Base-by-base conservation (phyloP, 1,140 invertebrate genomes). In the Paracyclopina nana region DNA sequence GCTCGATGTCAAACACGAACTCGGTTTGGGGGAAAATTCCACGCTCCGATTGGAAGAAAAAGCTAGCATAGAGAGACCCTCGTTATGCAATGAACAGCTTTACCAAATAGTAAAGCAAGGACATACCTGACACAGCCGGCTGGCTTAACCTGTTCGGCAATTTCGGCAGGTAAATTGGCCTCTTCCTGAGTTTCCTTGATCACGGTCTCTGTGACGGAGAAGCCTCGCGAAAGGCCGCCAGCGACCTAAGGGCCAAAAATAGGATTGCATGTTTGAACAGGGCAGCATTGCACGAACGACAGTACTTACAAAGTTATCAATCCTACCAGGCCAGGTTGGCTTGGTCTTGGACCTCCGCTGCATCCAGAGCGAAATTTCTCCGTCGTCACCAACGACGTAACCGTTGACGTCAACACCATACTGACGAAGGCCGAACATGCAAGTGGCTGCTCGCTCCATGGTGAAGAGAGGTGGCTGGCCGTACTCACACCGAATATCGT, bases 331-430 rank as follows among this genome's bases (percentile, higher is more conserved):
- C 80, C 85, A 94, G 20, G 86, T 92, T 64, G 84, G 82, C 68
- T 95, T 95, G 22, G 77, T 86, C 45, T 76, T 70, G 53, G 86
- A 82, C 58, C 88, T 70, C 60, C 81, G 81, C 61, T 90, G 87
- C 55, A 94, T 68, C 90, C 90, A 95, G 62, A 95, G 78, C 63
- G 80, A 85, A 34, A 90, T 62, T 6, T 84, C 81, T 64, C 79
- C 79, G 40, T 77, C 74, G 12, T 79, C 79, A 66, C 85, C 77
- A 59, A 74, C 75, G 9, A 85, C 78, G 65, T 85, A 95, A 9
- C 87, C 90, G 67, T 87, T 92, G 48, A 95, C 86, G 62, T 88
- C 83, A 24, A 90, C 81, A 41, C 90, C 88, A 67, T 90, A 94
- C 62, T 86, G 85, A 55, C 80, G 75, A 57, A 90, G 80, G 31